Base-by-base conservation (phyloP, 2,888 invertebrate species). In the Phasia obesa region DNA sequence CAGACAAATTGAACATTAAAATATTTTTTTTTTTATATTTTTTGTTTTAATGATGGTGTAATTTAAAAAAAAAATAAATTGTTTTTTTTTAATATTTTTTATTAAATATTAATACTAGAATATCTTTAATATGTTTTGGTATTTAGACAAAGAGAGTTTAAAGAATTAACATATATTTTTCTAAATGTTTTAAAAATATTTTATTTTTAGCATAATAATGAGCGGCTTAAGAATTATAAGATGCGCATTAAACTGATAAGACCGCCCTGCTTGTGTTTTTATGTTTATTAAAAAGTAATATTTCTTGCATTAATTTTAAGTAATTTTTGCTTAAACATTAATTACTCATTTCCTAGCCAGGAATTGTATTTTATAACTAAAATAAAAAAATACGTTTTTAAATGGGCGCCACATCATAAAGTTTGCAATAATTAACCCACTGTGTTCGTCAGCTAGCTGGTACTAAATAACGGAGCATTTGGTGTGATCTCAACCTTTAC, bases 31-130 rank as follows among this genome's bases (percentile, higher is more conserved):
- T 67, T 64, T 64, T n/a, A n/a, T n/a, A n/a, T 79, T 74, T 49
- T 60, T 51, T 67, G 71, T 87, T 88, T 88, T 85, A 89, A 88
- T 88, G 89, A 89, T 89, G 89, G 89, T 89, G 89, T 89, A 88
- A 89, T 88, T 87, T 85, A 85, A 85, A 85, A 85, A 87, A 53
- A 49, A 15, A 35, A 25, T 25, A 6, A 47, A 47, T 31, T 44
- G 17, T 49, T 59, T 51, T 15, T 55, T 1, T 4, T n/a, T 15
- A 59, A 57, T 13, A 13, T 55, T 55, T 49, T 49, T 49, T 31
- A n/a, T 27, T 31, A 57, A 25, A 31, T 49, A 13, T 21, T n/a
- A 70, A 70, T 23, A 49, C 44, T 64, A 53, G 27, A 47, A 64
- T 35, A 44, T 70, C 27, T 53, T 51, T 27, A 13, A n/a, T 19